phyloP scores from a whole-genome alignment of 2,113 vertebrate genomes.

The Aptenodytes patagonicus region DNA sequence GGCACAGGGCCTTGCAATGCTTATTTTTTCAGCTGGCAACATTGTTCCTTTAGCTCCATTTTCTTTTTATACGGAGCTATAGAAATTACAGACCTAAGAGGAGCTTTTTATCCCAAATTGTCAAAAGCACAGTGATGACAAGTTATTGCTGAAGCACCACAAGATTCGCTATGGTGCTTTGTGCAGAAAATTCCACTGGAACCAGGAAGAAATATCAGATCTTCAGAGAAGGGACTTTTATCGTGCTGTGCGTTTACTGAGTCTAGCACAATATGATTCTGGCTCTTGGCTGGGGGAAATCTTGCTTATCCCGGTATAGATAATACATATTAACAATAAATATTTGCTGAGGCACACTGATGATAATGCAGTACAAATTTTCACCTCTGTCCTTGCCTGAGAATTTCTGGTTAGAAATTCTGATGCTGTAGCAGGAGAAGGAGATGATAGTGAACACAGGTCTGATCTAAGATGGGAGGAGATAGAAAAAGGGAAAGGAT shows the following conservation, averaged over 20 bases:
- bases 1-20: not conserved
- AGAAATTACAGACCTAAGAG: not conserved
- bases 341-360: not conserved
- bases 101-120: not conserved
- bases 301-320: not conserved
- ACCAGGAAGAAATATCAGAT: not conserved
- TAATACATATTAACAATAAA: not conserved
- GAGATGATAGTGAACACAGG: not conserved
- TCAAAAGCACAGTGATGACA: not conserved
- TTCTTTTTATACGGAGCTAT: not conserved
- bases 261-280: not conserved
- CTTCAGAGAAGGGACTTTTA: not conserved
- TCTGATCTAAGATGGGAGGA: not conserved
- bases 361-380: not conserved
- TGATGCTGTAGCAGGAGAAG: not conserved
- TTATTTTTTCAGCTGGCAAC: not conserved
- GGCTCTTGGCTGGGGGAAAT: not conserved
- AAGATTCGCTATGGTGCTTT: not conserved
- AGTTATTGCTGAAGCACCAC: not conserved
- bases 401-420: not conserved
- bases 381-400: not conserved
- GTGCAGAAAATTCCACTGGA: not conserved
- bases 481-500: not conserved
- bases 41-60: not conserved
- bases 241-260: not conserved